These are phyloP conservation scores for Perdita meconis DNA, from an alignment of 2,888 invertebrate species.

Conservation along the genomic window DNA sequence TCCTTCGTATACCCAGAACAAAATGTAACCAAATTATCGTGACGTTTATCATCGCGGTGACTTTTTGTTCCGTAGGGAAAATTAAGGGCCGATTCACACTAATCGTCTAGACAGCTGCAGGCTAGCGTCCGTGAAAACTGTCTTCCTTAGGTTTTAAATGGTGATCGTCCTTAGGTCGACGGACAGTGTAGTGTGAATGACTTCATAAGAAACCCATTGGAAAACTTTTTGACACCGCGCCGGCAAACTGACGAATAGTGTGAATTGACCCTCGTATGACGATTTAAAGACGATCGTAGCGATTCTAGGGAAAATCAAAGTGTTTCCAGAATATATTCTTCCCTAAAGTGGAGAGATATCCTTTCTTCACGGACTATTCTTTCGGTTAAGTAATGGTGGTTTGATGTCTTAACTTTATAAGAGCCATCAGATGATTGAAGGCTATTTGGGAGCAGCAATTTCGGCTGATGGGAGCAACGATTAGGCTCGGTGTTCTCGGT, in stretches of 20 bases:
- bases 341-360: background rate
- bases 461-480: background rate
- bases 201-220: too few relatives aligned
- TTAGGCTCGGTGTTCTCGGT: conserved; percentile 6
- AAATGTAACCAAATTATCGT: conserved; percentile 26
- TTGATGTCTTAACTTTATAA: background rate
- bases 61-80: too few relatives aligned
- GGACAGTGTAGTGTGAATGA: too few relatives aligned
- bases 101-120: too few relatives aligned
- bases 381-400: background rate
- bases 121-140: too few relatives aligned
- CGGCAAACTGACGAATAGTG: too few relatives aligned
- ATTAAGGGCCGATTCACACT: too few relatives aligned
- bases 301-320: conserved; percentile 4
- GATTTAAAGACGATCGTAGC: background rate
- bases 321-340: background rate
- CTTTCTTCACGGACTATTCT: background rate
- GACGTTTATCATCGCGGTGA: conserved; percentile 31
- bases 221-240: too few relatives aligned
- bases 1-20: conserved; percentile 1
- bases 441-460: conserved; percentile 1
- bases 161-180: too few relatives aligned
- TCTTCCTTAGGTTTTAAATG: too few relatives aligned
- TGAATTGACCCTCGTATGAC: conserved; percentile 11
- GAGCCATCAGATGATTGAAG: background rate